phyloP scores from a whole-genome alignment of 2,888 invertebrate species.

The Gandaritis pyraliata region DNA sequence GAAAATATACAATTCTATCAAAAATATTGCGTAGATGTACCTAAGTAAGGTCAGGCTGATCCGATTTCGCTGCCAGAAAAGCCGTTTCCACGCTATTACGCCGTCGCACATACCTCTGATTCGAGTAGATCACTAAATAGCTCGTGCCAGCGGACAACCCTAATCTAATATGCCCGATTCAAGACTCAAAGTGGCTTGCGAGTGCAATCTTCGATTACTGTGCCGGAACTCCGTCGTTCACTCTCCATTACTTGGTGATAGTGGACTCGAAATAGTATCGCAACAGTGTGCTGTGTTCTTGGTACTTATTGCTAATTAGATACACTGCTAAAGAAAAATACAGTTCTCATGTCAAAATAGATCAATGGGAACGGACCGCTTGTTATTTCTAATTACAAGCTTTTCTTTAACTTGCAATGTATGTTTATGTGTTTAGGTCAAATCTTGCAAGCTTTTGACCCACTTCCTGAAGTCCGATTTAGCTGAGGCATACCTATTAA shows the following conservation, averaged over 20 bases:
- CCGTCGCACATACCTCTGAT: conserved; percentile 48
- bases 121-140: conserved; percentile 68
- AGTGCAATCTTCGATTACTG: conserved; percentile 66
- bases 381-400: too few relatives aligned
- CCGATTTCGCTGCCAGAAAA: conserved; percentile 28
- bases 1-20: too few relatives aligned
- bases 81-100: conserved; percentile 43
- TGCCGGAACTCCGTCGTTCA: conserved; percentile 53
- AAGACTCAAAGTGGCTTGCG: conserved; percentile 49
- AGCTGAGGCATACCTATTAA: too few relatives aligned
- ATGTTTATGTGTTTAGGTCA: too few relatives aligned
- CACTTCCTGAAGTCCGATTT: too few relatives aligned
- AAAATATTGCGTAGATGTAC: too few relatives aligned
- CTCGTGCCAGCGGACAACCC: conserved; percentile 63
- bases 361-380: too few relatives aligned
- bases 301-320: neutral
- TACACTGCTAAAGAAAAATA: too few relatives aligned
- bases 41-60: neutral
- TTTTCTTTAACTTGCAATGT: too few relatives aligned
- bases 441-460: too few relatives aligned
- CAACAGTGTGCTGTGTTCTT: conserved; percentile 4
- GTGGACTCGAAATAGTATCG: conserved; percentile 43
- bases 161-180: conserved; percentile 73
- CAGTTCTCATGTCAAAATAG: too few relatives aligned
- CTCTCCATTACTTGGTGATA: conserved; percentile 54